Evolutionary conservation across 37 sponge, comb jelly and placozoan genomes (phyloP).

Genomic region (Tethya wilhelma): DNA sequence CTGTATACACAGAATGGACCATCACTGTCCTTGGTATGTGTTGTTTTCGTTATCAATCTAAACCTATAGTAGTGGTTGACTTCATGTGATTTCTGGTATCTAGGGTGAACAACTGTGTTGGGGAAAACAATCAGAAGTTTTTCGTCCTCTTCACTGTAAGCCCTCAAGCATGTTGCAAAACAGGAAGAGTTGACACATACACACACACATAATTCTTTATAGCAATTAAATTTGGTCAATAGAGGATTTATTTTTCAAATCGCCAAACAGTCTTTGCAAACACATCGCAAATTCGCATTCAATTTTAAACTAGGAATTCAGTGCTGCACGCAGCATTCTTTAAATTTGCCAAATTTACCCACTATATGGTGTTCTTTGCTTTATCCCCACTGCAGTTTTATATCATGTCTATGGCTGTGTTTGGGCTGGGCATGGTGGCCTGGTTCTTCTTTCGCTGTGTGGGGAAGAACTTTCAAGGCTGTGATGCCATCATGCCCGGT

Average conservation of each 20-base stretch:
- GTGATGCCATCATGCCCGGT: constrained; percentile 85
- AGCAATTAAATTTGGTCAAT: too few relatives aligned
- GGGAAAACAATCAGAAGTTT: constrained; percentile 97
- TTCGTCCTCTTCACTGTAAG: constrained; percentile 97
- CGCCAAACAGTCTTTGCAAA: too few relatives aligned
- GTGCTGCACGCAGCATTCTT: too few relatives aligned
- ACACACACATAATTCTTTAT: too few relatives aligned
- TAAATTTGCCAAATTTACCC: too few relatives aligned
- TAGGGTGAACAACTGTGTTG: constrained; percentile 99
- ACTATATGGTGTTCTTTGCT: neutral
- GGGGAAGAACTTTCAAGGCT: constrained; percentile 70
- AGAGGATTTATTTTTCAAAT: neutral
- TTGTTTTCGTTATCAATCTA: neutral
- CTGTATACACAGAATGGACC: constrained; percentile 96
- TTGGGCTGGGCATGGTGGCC: constrained; percentile 61
- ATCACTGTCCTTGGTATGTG: constrained; percentile 98
- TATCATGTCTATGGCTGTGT: constrained; percentile 77
- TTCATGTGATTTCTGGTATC: neutral
- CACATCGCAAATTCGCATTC: too few relatives aligned
- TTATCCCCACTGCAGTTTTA: constrained; percentile 58
- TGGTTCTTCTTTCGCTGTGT: constrained; percentile 80
- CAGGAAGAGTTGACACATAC: too few relatives aligned
- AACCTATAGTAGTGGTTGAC: too few relatives aligned
- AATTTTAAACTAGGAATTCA: too few relatives aligned
- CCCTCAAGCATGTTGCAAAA: too few relatives aligned